phyloP scores from a whole-genome alignment of 2,888 invertebrate genomes.

The Mesopsocus fuscifrons region DNA sequence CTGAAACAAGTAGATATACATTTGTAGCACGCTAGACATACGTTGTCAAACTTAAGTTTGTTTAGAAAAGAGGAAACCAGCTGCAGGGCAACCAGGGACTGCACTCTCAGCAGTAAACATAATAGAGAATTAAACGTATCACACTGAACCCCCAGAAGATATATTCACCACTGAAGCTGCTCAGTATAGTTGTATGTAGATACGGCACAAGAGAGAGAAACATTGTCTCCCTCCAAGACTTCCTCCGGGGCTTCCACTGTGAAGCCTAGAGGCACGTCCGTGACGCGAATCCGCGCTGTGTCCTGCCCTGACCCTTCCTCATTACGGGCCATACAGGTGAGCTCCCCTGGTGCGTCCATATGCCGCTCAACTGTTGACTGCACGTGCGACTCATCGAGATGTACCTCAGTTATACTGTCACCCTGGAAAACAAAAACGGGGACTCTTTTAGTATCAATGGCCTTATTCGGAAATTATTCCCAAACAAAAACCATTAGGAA shows the following conservation, averaged over 20 bases:
- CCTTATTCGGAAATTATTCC: background rate
- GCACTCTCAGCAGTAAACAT: too few relatives aligned
- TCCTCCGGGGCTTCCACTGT: constrained; percentile 9
- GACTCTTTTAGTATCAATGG: too few relatives aligned
- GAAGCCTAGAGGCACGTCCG: constrained; percentile 18
- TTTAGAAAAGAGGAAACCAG: too few relatives aligned
- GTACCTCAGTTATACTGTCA: background rate
- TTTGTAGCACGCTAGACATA: too few relatives aligned
- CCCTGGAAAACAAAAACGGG: background rate
- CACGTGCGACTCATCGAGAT: background rate
- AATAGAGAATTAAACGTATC: too few relatives aligned
- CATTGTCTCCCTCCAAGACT: constrained; percentile 32
- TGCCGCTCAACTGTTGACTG: constrained; percentile 23
- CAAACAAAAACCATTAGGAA: background rate
- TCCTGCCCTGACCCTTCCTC: constrained; percentile 21
- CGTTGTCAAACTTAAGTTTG: too few relatives aligned
- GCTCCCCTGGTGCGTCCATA: constrained; percentile 25
- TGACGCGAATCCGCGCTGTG: constrained; percentile 18
- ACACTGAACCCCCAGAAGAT: too few relatives aligned
- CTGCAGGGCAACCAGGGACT: too few relatives aligned
- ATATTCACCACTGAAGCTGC: constrained; percentile 30
- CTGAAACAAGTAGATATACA: too few relatives aligned
- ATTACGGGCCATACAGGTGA: constrained; percentile 28
- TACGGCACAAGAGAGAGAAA: constrained; percentile 36
- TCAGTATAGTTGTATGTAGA: constrained; percentile 31